A percentile compares a stretch with the other conserved stretches of the same genome.
phyloP scores from a whole-genome alignment of 2,113 vertebrate species.

The Pelecanoides urinatrix region DNA sequence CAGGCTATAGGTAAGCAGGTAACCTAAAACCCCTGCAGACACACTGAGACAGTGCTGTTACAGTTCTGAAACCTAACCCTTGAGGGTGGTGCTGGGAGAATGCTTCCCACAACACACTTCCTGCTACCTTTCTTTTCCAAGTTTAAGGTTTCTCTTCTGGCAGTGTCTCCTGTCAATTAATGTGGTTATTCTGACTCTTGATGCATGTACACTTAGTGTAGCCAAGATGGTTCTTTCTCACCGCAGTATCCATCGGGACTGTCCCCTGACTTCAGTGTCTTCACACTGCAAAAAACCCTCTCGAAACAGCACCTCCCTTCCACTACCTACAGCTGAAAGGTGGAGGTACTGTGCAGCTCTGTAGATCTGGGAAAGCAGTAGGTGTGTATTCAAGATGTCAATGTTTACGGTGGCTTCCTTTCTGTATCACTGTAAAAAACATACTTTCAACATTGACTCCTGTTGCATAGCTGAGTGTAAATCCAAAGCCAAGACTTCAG shows the following conservation, averaged over 20 bases:
- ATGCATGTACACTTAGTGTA: rapidly evolving
- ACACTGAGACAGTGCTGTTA: neutral
- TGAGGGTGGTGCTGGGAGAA: neutral
- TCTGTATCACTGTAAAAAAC: neutral
- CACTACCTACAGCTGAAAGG: neutral
- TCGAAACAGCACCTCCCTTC: neutral
- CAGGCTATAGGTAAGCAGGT: neutral
- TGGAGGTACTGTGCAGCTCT: neutral
- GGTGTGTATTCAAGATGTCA: neutral
- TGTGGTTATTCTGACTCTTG: neutral
- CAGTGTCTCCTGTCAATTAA: neutral
- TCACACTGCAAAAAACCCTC: neutral
- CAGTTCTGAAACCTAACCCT: neutral
- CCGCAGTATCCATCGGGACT: neutral
- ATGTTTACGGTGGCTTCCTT: neutral
- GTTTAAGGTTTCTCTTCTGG: neutral
- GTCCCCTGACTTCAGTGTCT: neutral
- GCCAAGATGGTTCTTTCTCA: neutral
- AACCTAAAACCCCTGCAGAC: neutral
- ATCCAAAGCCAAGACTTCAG: neutral
- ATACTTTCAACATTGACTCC: neutral
- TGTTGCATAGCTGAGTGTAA: neutral
- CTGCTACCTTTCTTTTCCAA: neutral
- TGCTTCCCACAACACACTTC: neutral
- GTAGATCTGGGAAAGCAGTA: neutral